Evolutionary conservation across 2,113 vertebrate genomes (phyloP).

Genomic region (Sylvietta virens): DNA sequence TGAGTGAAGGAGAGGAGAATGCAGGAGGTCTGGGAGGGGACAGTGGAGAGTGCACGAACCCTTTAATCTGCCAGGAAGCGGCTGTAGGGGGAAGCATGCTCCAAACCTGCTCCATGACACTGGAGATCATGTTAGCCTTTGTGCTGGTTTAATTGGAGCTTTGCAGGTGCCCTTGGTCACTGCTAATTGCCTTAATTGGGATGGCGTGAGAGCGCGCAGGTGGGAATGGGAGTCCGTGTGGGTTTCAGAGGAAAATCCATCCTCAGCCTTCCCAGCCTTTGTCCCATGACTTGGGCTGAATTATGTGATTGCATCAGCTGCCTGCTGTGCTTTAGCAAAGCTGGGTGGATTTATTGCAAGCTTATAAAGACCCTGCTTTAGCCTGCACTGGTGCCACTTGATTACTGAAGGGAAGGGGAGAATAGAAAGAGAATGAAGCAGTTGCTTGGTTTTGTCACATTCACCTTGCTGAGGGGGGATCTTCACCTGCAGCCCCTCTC

Average conservation of each 20-base stretch:
- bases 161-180: conserved; percentile 54
- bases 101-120: conserved; percentile 35
- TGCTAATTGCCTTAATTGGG: conserved; percentile 65
- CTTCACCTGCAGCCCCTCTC: neutral
- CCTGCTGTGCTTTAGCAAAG: conserved; percentile 14
- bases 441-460: neutral
- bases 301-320: conserved; percentile 9
- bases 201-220: neutral
- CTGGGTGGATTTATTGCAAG: conserved; percentile 1
- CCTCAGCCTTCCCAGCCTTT: neutral
- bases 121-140: conserved; percentile 41
- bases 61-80: conserved; percentile 45
- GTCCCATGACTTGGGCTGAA: neutral
- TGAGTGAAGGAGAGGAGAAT: neutral
- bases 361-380: neutral
- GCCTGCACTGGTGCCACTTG: neutral
- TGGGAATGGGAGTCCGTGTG: neutral
- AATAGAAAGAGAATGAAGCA: neutral
- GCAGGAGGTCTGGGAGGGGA: neutral
- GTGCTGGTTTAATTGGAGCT: conserved; percentile 53
- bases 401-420: neutral
- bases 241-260: conserved; percentile 1
- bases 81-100: neutral
- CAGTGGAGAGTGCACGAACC: neutral
- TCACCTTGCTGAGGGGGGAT: neutral